Evolutionary conservation across 1,140 invertebrate genomes (phyloP).

Genomic region (Galleria mellonella): DNA sequence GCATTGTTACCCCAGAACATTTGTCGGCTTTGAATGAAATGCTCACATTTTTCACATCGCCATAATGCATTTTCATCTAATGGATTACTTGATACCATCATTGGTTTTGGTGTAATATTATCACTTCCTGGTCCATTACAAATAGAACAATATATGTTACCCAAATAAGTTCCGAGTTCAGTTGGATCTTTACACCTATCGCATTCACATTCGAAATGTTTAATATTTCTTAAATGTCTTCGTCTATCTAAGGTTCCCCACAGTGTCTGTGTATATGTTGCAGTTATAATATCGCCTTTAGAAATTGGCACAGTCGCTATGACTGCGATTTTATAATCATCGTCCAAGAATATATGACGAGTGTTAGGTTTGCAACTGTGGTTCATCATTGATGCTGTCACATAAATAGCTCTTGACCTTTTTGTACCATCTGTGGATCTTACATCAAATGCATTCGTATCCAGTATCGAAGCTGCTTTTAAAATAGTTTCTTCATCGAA

Average conservation of each 20-base stretch:
- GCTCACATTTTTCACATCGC: conserved; percentile 78
- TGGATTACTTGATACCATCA: conserved; percentile 76
- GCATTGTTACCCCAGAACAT: conserved; percentile 76
- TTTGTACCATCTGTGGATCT: conserved; percentile 57
- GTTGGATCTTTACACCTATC: conserved; percentile 78
- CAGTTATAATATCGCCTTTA: conserved; percentile 78
- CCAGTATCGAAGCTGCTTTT: conserved; percentile 78
- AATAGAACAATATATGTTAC: conserved; percentile 77
- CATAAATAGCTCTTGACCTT: conserved; percentile 77
- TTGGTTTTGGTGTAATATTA: conserved; percentile 32
- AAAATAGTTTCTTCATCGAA: conserved; percentile 77
- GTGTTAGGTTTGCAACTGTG: conserved; percentile 81
- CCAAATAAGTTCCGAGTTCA: conserved; percentile 77
- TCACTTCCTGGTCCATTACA: conserved; percentile 71
- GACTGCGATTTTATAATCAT: conserved; percentile 74
- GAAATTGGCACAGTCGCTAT: conserved; percentile 77
- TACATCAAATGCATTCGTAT: conserved; percentile 80
- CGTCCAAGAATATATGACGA: conserved; percentile 74
- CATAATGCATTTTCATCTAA: conserved; percentile 75
- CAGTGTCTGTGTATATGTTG: conserved; percentile 80
- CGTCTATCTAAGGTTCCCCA: conserved; percentile 79
- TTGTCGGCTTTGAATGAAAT: conserved; percentile 72
- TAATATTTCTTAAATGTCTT: conserved; percentile 76
- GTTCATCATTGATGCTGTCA: conserved; percentile 77
- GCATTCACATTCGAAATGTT: conserved; percentile 80